phyloP scores from a whole-genome alignment of 35 echinoderm and acorn worm genomes.

The Hemicentrotus pulcherrimus region DNA sequence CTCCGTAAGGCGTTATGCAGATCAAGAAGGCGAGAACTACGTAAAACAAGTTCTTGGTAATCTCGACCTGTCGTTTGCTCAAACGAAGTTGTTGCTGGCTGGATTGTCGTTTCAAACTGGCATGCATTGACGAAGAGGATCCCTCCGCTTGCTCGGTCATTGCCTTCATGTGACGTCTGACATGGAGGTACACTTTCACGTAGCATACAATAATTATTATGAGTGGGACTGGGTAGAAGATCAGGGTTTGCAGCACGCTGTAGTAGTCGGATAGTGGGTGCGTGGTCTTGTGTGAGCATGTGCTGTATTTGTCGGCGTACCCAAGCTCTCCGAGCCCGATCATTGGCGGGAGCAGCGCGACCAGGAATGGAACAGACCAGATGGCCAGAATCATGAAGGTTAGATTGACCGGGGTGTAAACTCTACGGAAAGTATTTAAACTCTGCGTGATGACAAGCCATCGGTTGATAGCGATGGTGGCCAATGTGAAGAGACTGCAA shows the following conservation, averaged over 20 bases:
- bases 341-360: slow-evolving; percentile 65
- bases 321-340: slow-evolving; percentile 79
- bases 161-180: slow-evolving; percentile 62
- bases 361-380: slow-evolving; percentile 73
- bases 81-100: slow-evolving; percentile 33
- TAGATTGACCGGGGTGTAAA: slow-evolving; percentile 54
- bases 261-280: slow-evolving; percentile 65
- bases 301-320: slow-evolving; percentile 77
- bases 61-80: slow-evolving; percentile 73
- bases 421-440: slow-evolving; percentile 36
- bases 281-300: slow-evolving; percentile 74
- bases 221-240: slow-evolving; percentile 77
- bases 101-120: slow-evolving; percentile 41
- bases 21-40: slow-evolving; percentile 80
- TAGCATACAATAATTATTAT: slow-evolving; percentile 75
- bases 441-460: slow-evolving; percentile 69
- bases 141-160: slow-evolving; percentile 65
- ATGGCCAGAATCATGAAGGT: slow-evolving; percentile 59
- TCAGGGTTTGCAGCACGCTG: slow-evolving; percentile 65
- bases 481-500: slow-evolving; percentile 85
- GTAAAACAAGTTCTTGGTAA: slow-evolving; percentile 88
- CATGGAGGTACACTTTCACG: slow-evolving; percentile 67
- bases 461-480: slow-evolving; percentile 79
- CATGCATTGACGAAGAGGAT: slow-evolving; percentile 55
- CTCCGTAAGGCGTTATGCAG: slow-evolving; percentile 72